Evolutionary conservation across 1,140 invertebrate genomes (phyloP).

Genomic region (Pygmarrhopalites habei): DNA sequence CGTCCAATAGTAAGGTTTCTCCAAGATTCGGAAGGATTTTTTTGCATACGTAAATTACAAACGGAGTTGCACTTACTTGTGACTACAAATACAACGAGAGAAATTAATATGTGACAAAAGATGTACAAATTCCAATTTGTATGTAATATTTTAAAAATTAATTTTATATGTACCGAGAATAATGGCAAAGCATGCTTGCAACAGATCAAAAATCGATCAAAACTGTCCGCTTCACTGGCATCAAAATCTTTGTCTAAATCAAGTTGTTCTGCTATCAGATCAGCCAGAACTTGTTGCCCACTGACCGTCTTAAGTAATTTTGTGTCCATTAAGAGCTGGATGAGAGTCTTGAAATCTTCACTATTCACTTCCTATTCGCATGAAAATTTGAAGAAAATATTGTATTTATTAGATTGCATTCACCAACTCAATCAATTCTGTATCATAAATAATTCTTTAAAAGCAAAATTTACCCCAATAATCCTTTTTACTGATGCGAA

Average conservation of each 20-base stretch:
- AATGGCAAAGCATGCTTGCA: conserved; percentile 70
- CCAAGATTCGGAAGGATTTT: conserved; percentile 64
- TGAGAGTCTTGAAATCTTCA: conserved; percentile 83
- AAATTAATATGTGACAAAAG: no score
- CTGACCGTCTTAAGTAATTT: conserved; percentile 67
- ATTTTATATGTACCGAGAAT: conserved; percentile 62
- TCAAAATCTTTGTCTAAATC: conserved; percentile 68
- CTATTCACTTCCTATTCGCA: conserved; percentile 75
- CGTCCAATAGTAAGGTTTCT: conserved; percentile 40
- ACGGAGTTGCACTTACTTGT: conserved; percentile 77
- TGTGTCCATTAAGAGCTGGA: conserved; percentile 73
- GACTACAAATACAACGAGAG: no score
- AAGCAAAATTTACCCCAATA: conserved; percentile 66
- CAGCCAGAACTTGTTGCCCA: conserved; percentile 78
- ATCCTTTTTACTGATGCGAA: conserved; percentile 82
- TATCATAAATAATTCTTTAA: no score
- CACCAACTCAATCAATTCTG: no score
- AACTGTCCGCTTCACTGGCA: conserved; percentile 64
- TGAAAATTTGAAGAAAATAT: conserved; percentile 24
- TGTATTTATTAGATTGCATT: conserved; percentile 14
- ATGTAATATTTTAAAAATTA: conserved; percentile 1
- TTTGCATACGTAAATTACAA: conserved; percentile 78
- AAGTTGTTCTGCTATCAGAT: conserved; percentile 73
- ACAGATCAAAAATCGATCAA: conserved; percentile 74
- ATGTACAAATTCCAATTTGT: background rate